phyloP scores from a whole-genome alignment of 1,140 invertebrate genomes.

The Drosophila ironensis region DNA sequence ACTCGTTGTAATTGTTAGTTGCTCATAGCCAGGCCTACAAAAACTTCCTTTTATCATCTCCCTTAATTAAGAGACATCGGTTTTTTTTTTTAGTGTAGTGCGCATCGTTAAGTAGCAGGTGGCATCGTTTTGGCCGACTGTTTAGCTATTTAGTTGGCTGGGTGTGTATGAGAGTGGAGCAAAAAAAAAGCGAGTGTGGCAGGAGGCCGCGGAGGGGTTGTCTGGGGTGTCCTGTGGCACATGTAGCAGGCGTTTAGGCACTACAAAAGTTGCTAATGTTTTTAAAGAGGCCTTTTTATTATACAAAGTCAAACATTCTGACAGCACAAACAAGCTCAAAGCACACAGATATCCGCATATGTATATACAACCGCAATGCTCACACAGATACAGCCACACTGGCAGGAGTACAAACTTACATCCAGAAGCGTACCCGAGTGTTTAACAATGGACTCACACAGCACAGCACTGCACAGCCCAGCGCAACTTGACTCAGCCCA shows the following conservation, averaged over 20 bases:
- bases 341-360: constrained; percentile 23
- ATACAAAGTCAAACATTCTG: constrained; percentile 80
- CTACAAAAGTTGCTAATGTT: constrained; percentile 81
- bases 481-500: constrained; percentile 51
- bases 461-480: constrained; percentile 45
- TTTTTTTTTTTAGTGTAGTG: constrained; percentile 42
- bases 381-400: constrained; percentile 2
- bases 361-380: constrained; percentile 30
- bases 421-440: constrained; percentile 21
- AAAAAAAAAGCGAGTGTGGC: not conserved
- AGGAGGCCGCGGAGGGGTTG: not conserved
- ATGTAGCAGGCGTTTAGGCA: constrained; percentile 68
- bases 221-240: constrained; percentile 28
- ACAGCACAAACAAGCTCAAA: constrained; percentile 50
- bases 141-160: constrained; percentile 43
- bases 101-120: constrained; percentile 62
- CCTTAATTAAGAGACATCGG: not conserved
- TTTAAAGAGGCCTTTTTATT: constrained; percentile 80
- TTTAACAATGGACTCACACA: constrained; percentile 64
- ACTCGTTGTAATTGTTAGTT: no score
- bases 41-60: not conserved
- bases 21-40: not conserved
- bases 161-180: not conserved
- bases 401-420: not conserved
- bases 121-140: constrained; percentile 49